Conservation (phyloP, 1,140 invertebrate species). For the Drosophila lacteicornis region DNA sequence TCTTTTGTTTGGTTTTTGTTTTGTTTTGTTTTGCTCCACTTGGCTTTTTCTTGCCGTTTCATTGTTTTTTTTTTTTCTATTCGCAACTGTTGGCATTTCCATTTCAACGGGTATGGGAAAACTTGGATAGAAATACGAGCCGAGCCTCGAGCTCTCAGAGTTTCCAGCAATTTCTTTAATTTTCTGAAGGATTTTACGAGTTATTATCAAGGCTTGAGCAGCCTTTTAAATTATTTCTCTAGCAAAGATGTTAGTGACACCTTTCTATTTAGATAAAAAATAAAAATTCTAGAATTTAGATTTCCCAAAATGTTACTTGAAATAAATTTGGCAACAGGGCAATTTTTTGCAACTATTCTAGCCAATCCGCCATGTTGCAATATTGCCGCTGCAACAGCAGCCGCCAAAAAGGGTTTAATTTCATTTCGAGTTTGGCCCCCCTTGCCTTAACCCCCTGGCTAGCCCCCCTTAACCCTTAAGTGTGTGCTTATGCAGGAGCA, state of each 20-base stretch:
- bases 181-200: conserved; percentile 68
- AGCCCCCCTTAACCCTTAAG: conserved; percentile 70
- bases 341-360: conserved; percentile 75
- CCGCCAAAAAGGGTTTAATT: conserved; percentile 81
- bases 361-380: conserved; percentile 25
- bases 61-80: conserved; percentile 25
- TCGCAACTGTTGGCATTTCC: conserved; percentile 62
- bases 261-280: too few species aligned
- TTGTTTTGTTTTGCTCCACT: conserved; percentile 60
- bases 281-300: not conserved
- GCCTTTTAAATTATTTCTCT: conserved; percentile 48
- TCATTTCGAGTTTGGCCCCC: conserved; percentile 56
- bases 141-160: conserved; percentile 12
- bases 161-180: conserved; percentile 56
- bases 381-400: conserved; percentile 27
- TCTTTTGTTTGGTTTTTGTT: conserved; percentile 36
- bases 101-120: conserved; percentile 39
- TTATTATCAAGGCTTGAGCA: conserved; percentile 42
- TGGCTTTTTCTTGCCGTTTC: conserved; percentile 35
- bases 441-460: not conserved
- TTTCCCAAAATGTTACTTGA: too few species aligned
- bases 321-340: conserved; percentile 13
- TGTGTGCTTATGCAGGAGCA: conserved; percentile 78
- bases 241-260: too few species aligned
- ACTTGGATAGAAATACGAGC: conserved; percentile 52